Percentiles rank a stretch among this genome's conserved stretches.
These are phyloP conservation scores for Cataglyphis cursor DNA, from an alignment of 2,888 invertebrate genomes.

Conservation along the genomic window DNA sequence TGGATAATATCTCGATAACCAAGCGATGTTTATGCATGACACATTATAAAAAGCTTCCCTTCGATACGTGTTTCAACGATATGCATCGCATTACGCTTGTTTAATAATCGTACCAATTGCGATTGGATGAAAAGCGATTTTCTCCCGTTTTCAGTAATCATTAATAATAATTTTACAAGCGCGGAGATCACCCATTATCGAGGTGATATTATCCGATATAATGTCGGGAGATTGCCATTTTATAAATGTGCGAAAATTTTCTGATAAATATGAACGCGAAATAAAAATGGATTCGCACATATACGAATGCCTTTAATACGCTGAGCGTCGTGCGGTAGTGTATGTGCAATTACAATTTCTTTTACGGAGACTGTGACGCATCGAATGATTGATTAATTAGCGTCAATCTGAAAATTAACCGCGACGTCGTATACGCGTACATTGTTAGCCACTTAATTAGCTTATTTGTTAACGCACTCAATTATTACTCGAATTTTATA, in stretches of 20 bases:
- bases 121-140: slow-evolving; percentile 10
- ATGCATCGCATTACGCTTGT: slow-evolving; percentile 9
- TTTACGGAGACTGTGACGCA: neutral
- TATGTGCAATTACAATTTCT: neutral
- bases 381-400: slow-evolving; percentile 43
- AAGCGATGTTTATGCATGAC: slow-evolving; percentile 31
- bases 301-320: neutral
- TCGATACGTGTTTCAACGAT: neutral
- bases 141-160: slow-evolving; percentile 32
- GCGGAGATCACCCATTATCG: slow-evolving; percentile 38
- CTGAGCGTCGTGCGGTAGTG: neutral
- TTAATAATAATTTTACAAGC: slow-evolving; percentile 43
- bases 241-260: slow-evolving; percentile 17
- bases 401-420: slow-evolving; percentile 6
- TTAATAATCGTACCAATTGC: slow-evolving; percentile 9
- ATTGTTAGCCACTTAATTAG: slow-evolving; percentile 24
- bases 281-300: slow-evolving; percentile 7
- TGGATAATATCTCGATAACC: slow-evolving; percentile 26
- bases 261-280: neutral
- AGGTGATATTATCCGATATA: slow-evolving; percentile 15
- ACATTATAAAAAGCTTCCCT: slow-evolving; percentile 9
- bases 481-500: slow-evolving; percentile 34
- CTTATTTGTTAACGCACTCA: slow-evolving; percentile 44
- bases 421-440: neutral
- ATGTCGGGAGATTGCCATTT: slow-evolving; percentile 30